Conservation (phyloP, 2,797 vertebrate genomes). For the Poecile montanus region DNA sequence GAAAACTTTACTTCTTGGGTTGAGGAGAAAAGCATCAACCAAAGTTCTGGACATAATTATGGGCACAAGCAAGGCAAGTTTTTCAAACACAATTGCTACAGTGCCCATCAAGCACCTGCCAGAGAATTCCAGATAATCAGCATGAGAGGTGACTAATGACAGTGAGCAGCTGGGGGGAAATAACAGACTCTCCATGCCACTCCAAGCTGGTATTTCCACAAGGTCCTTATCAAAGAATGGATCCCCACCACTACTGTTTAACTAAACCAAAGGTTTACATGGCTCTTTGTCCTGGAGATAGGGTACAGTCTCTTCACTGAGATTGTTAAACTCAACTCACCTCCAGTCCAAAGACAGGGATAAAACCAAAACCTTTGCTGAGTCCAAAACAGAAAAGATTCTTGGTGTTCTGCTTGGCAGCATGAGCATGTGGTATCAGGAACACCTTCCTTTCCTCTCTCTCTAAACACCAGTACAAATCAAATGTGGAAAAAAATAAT, state of each 20-base stretch:
- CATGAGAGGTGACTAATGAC: not conserved
- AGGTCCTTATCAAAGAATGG: not conserved
- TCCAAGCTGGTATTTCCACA: not conserved
- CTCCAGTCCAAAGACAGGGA: not conserved
- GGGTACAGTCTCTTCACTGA: not conserved
- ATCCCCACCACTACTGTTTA: not conserved
- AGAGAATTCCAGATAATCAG: slow-evolving; percentile 13
- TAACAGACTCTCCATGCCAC: not conserved
- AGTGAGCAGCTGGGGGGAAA: not conserved
- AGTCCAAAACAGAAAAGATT: not conserved
- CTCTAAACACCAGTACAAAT: not conserved
- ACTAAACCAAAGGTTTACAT: not conserved
- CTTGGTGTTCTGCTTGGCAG: not conserved
- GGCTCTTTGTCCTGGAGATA: not conserved
- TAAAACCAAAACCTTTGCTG: not conserved
- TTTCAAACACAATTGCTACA: not conserved
- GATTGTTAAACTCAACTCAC: not conserved
- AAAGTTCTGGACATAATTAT: not conserved
- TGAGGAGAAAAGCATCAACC: not conserved
- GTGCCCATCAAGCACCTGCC: not conserved
- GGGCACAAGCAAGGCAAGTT: not conserved
- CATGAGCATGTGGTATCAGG: not conserved
- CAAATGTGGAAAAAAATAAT: not conserved
- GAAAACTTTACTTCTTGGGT: not conserved
- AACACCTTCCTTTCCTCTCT: not conserved